Percentiles rank a stretch among this genome's conserved stretches.
Conservation (phyloP, 2,797 vertebrate species). For the Pterois miles region DNA sequence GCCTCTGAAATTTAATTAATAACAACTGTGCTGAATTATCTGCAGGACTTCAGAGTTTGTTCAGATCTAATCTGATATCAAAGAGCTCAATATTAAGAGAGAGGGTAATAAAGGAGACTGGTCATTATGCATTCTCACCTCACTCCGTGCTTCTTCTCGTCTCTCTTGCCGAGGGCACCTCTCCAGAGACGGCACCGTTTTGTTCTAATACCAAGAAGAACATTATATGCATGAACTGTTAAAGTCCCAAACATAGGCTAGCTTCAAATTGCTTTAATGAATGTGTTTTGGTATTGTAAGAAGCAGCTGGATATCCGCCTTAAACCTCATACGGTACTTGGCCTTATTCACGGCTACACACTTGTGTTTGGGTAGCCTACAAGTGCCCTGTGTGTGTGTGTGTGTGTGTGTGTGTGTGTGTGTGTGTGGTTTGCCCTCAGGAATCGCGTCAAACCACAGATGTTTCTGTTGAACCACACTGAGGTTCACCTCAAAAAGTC, state of each 20-base stretch:
- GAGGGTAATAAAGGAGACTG: slow-evolving; percentile 29
- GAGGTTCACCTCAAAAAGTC: slow-evolving; percentile 62
- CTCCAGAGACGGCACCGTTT: slow-evolving; percentile 39
- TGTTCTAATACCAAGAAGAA: slow-evolving; percentile 30
- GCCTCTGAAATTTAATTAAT: slow-evolving; percentile 30
- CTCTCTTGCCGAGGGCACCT: slow-evolving; percentile 35
- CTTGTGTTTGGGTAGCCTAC: slow-evolving; percentile 26
- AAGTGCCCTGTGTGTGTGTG: slow-evolving; percentile 7
- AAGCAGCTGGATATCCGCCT: slow-evolving; percentile 42
- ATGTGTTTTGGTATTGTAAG: slow-evolving; percentile 27
- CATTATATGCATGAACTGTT: slow-evolving; percentile 53
- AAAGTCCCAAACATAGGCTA: slow-evolving; percentile 24
- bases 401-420: slow-evolving; percentile 2
- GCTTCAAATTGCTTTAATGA: slow-evolving; percentile 41
- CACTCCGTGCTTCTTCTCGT: slow-evolving; percentile 30
- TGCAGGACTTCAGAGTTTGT: slow-evolving; percentile 17
- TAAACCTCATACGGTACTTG: slow-evolving; percentile 11
- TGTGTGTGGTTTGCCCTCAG: slow-evolving; percentile 51
- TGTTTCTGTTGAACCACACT: slow-evolving; percentile 50
- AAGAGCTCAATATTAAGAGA: slow-evolving; percentile 33
- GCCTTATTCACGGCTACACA: slow-evolving; percentile 13
- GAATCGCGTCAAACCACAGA: slow-evolving; percentile 67
- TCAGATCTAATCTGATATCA: slow-evolving; percentile 51
- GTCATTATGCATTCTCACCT: slow-evolving; percentile 47
- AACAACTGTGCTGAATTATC: slow-evolving; percentile 26